Conservation (phyloP, 2,113 vertebrate genomes). For the Melanocharis versteri region DNA sequence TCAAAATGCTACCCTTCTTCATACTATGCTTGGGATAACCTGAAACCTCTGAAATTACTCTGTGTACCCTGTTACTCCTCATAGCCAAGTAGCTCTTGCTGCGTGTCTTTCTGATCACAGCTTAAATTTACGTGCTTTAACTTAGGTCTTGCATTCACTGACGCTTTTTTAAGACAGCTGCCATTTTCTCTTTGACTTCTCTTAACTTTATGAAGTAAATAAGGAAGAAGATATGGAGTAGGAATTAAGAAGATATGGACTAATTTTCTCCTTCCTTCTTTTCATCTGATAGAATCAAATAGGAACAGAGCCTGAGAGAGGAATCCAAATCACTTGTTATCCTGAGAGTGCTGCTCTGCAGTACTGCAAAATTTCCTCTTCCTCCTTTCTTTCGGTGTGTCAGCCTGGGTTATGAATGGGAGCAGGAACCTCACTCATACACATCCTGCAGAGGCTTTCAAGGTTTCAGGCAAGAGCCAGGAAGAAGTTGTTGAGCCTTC, state of each 20-base stretch:
- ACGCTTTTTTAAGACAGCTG: background rate
- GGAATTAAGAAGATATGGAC: background rate
- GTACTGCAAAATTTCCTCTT: background rate
- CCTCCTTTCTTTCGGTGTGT: background rate
- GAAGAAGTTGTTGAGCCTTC: background rate
- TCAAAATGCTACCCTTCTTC: background rate
- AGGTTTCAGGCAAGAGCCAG: background rate
- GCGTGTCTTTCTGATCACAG: background rate
- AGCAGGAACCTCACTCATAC: background rate
- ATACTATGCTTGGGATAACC: background rate
- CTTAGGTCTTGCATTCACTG: background rate
- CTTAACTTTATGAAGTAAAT: background rate
- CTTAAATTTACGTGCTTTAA: background rate
- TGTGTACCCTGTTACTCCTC: background rate
- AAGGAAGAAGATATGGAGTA: background rate
- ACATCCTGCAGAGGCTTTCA: background rate
- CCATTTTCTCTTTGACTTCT: background rate
- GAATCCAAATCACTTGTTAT: background rate
- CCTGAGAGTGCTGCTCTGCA: background rate
- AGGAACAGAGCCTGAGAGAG: background rate
- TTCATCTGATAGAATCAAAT: background rate
- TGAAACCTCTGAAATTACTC: background rate
- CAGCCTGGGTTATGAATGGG: background rate
- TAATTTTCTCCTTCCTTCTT: background rate
- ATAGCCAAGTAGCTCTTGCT: background rate